Percentiles rank a stretch among this genome's conserved stretches.
phyloP scores from a whole-genome alignment of 2,888 invertebrate genomes.

The Eurytoma adleriae region DNA sequence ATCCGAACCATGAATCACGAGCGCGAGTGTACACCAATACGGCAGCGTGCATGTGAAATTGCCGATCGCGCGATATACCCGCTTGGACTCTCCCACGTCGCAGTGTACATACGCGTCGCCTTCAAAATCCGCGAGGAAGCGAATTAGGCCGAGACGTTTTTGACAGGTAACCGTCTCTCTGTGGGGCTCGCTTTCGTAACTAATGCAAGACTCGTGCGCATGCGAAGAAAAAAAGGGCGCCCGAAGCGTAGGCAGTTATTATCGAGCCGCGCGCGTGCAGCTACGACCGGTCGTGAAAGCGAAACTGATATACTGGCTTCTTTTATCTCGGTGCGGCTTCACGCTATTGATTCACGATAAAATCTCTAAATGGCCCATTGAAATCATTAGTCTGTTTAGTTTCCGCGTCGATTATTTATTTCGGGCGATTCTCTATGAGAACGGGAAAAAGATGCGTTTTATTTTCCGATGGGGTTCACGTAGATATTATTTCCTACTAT shows the following conservation, averaged over 20 bases:
- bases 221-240: constrained; percentile 35
- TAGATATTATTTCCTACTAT: not conserved
- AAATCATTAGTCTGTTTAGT: constrained; percentile 27
- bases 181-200: too few relatives aligned
- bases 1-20: constrained; percentile 34
- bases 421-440: not conserved
- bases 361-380: constrained; percentile 34
- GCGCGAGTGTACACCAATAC: not conserved
- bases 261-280: constrained; percentile 11
- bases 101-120: not conserved
- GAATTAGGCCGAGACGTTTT: constrained; percentile 27
- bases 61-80: constrained; percentile 42
- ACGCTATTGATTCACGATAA: constrained; percentile 17
- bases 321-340: constrained; percentile 4
- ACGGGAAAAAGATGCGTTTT: not conserved
- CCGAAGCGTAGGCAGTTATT: constrained; percentile 17
- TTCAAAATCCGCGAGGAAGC: constrained; percentile 45
- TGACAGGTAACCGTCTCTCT: too few relatives aligned
- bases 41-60: constrained; percentile 22
- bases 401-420: constrained; percentile 14
- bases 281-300: constrained; percentile 35
- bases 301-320: not conserved
- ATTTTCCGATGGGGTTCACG: not conserved
- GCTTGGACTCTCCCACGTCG: constrained; percentile 15
- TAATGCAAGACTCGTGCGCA: constrained; percentile 7